A percentile compares a stretch with the other conserved stretches of the same genome.
phyloP scores from a whole-genome alignment of 1,140 invertebrate species.

The Zophobas morio region DNA sequence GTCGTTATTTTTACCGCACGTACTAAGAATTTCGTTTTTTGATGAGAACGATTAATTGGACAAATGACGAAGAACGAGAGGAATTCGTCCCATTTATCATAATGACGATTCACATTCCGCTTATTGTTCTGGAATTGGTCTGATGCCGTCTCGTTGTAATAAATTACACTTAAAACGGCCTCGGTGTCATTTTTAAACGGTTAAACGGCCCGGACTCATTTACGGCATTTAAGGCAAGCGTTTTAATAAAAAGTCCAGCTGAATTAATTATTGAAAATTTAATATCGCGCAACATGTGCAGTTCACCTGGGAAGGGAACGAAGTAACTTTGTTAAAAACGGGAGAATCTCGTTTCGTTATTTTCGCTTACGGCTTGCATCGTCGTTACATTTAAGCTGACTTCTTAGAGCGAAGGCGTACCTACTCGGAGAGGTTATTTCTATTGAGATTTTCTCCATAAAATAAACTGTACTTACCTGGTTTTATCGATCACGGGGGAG shows the following conservation, averaged over 20 bases:
- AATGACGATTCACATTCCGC: conserved; percentile 25
- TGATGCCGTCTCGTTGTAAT: conserved; percentile 27
- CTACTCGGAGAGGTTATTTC: conserved; percentile 2
- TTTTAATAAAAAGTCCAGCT: conserved; percentile 26
- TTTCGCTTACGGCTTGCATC: neutral
- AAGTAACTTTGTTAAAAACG: conserved; percentile 19
- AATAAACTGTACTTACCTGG: conserved; percentile 23
- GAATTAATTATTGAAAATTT: conserved; percentile 35
- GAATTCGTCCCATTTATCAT: conserved; percentile 29
- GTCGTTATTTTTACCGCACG: conserved; percentile 27
- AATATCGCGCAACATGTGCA: conserved; percentile 26
- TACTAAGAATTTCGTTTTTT: neutral
- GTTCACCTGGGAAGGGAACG: conserved; percentile 11
- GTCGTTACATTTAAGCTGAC: conserved; percentile 17
- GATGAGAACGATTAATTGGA: conserved; percentile 1
- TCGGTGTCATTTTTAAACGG: conserved; percentile 23
- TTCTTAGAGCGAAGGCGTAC: neutral
- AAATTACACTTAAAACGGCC: conserved; percentile 35
- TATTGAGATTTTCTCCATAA: conserved; percentile 24
- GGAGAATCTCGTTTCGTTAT: conserved; percentile 31
- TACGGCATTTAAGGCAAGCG: neutral
- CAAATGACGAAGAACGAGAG: conserved; percentile 22
- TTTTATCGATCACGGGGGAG: conserved; percentile 9
- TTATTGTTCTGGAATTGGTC: conserved; percentile 31
- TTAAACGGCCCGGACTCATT: conserved; percentile 25